Base-by-base conservation (phyloP, 2,113 vertebrate genomes). In the Oenanthe melanoleuca region DNA sequence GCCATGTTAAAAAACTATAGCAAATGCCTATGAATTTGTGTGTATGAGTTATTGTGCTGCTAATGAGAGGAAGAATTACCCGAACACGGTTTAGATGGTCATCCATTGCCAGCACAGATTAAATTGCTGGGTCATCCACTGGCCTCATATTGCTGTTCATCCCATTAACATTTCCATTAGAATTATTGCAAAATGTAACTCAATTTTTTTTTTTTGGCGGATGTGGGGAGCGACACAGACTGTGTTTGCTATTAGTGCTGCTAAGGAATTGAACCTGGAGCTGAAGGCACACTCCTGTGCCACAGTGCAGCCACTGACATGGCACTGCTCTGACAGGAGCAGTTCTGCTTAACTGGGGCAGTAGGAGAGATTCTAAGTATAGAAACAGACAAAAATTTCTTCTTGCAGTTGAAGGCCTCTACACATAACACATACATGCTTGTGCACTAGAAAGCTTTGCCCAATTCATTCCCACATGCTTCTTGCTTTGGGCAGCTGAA, bases 51-150 rank as follows among this genome's bases (percentile, higher is more conserved):
- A 97, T 93, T 72, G 60, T 52, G 63, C 96, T 95, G 94, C 95
- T 96, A 96, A 97, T 94, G 96, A 96, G 95, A 93, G 89, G 90
- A 93, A 93, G 95, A 96, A 97, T 97, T 95, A 97, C 74, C 75
- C 8, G 34, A 94, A 96, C 87, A 72, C 89, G 91, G 95, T 90
- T 86, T 96, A 95, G 93, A 95, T 82, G 93, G 89, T 97, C 91
- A 87, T 74, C 69, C 0, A 19, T 82, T 93, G 95, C 95, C 86
- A 96, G 86, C 14, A 45, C 87, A 82, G 74, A 84, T 73, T 75
- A 88, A 66, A 88, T 89, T 94, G 96, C 96, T 81, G 95, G 86
- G 92, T 96, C 93, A 97, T 84, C 94, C 95, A 93, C 45, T 53
- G 25, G 60, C 86, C 93, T 92, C 10, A 14, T 81, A 92, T 88